Percentiles rank a stretch among this genome's conserved stretches.
phyloP scores from a whole-genome alignment of 2,113 vertebrate species.

The Cyanoliseus patagonus region DNA sequence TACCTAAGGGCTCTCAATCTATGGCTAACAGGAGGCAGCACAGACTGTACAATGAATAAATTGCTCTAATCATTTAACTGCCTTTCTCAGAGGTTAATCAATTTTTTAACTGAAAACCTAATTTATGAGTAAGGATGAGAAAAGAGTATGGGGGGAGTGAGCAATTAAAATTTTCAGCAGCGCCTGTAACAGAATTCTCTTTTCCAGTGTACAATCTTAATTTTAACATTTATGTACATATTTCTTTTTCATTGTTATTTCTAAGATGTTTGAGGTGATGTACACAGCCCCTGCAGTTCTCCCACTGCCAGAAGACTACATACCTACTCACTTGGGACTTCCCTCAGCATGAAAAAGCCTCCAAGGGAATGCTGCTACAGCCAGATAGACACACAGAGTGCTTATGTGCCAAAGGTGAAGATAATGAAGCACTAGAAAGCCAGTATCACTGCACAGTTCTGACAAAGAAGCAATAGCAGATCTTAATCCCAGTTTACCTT shows the following conservation, averaged over 20 bases:
- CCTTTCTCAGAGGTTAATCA: not conserved
- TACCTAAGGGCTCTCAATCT: not conserved
- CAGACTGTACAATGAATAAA: not conserved
- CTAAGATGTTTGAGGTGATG: not conserved
- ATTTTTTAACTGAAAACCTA: slow-evolving; percentile 1
- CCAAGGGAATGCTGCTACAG: not conserved
- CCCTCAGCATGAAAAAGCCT: not conserved
- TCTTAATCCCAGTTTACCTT: slow-evolving; percentile 24
- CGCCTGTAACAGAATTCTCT: not conserved
- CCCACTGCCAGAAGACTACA: not conserved
- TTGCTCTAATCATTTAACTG: not conserved
- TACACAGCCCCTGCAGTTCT: not conserved
- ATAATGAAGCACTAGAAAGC: not conserved
- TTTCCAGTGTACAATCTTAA: not conserved
- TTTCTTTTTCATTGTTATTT: not conserved
- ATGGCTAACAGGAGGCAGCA: not conserved
- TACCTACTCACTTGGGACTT: not conserved
- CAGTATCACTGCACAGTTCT: not conserved
- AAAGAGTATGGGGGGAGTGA: rapidly evolving
- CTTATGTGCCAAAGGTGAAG: not conserved
- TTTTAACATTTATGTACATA: not conserved
- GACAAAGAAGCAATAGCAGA: not conserved
- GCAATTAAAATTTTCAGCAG: not conserved
- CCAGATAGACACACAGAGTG: rapidly evolving
- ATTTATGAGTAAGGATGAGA: not conserved